Base-by-base conservation (phyloP, 2,888 invertebrate genomes). In the Cephus pygmeus region DNA sequence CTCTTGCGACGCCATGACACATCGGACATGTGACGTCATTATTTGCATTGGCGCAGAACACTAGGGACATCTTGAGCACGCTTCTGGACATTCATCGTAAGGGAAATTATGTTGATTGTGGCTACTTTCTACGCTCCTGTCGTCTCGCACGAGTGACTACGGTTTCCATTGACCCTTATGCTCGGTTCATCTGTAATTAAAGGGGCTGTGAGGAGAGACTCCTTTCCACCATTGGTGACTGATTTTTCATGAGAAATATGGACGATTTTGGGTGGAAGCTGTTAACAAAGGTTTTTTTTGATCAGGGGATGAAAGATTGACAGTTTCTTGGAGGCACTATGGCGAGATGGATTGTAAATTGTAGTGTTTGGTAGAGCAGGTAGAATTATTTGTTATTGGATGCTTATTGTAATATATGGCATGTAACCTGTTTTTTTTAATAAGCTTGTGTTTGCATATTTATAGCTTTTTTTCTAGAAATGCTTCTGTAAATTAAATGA, bases 1-100 rank as follows among this genome's bases (percentile, higher is more conserved):
- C 40, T 30, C 69, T 23, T 36, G 31, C 69, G 76, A 75, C 79
- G 81, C 81, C 81, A 80, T 80, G 75, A 76, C 78, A 34, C 30
- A 56, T 56, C 9, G 23, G 2, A 9, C 56, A 1, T 9, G 23
- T 56, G 56, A 56, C 56, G 56, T 56, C 56, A 23, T 9, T 56
- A 2, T 6, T 56, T 6, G 1, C 56, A 56, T 23, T 23, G 56
- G 56, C 56, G 56, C 23, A 56, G 23, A 23, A 56, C 56, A 23
- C 56, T 9, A 56, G 56, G 56, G 56, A 56, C 56, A 56, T 23
- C 40, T 23, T 9, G 9, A 56, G 56, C 1, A 56, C 9, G 23
- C 23, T 56, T 6, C 56, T 56, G 1, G 23, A 23, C 56, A 56
- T 56, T 56, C 9, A 6, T 40, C 1, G 6, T 4, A 40, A 40